Evolutionary conservation across 1,140 invertebrate species (phyloP).

Genomic region (Cheumatopsyche charites): DNA sequence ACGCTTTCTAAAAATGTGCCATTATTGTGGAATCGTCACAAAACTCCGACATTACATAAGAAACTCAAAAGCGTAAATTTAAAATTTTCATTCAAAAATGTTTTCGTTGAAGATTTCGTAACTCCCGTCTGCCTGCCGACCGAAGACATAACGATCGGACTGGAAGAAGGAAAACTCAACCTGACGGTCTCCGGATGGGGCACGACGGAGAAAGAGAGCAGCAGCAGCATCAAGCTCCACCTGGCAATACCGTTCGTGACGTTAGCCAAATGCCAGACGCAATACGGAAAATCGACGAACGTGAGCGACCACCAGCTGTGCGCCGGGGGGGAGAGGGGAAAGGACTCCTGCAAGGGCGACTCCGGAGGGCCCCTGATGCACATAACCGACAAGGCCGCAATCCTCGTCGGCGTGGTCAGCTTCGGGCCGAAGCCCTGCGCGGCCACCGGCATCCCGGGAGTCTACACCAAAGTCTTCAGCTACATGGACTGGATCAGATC

Average conservation of each 20-base stretch:
- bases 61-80: no score
- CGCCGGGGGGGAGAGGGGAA: slow-evolving; percentile 67
- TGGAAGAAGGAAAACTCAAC: neutral
- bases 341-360: slow-evolving; percentile 74
- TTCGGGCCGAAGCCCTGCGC: slow-evolving; percentile 72
- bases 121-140: slow-evolving; percentile 10
- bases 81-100: no score
- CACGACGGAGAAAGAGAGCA: slow-evolving; percentile 34
- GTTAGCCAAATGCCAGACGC: slow-evolving; percentile 55
- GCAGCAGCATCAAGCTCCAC: slow-evolving; percentile 65
- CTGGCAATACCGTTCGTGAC: slow-evolving; percentile 60
- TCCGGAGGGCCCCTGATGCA: slow-evolving; percentile 77
- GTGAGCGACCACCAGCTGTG: slow-evolving; percentile 65
- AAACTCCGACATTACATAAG: no score
- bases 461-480: slow-evolving; percentile 70
- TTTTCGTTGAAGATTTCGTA: slow-evolving; percentile 33
- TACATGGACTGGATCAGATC: slow-evolving; percentile 71
- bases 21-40: no score
- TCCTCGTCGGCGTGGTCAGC: slow-evolving; percentile 67
- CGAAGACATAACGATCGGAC: neutral
- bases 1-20: no score
- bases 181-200: slow-evolving; percentile 20
- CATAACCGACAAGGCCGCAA: slow-evolving; percentile 52
- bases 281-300: slow-evolving; percentile 56
- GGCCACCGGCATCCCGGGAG: slow-evolving; percentile 68